A percentile compares a stretch with the other conserved stretches of the same genome.
Conservation (phyloP, 2,113 vertebrate genomes). For the Psittacus erithacus region DNA sequence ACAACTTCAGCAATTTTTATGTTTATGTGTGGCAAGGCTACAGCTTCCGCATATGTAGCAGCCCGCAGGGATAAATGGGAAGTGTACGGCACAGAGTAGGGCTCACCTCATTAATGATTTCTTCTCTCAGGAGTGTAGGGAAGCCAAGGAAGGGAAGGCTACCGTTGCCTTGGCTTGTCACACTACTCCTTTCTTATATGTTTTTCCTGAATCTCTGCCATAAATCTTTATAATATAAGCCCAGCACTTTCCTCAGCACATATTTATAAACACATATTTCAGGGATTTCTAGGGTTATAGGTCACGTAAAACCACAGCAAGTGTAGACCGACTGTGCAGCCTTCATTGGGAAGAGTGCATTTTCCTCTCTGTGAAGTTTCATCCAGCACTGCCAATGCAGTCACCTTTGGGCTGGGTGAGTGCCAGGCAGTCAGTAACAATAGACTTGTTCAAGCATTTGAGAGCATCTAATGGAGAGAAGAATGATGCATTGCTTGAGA, state of each 20-base stretch:
- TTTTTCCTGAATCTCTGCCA: not conserved
- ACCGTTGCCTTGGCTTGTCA: not conserved
- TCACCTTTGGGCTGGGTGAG: not conserved
- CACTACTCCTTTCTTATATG: not conserved
- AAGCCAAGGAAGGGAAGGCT: not conserved
- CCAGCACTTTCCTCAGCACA: not conserved
- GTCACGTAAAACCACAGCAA: not conserved
- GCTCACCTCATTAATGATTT: not conserved
- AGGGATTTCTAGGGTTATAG: not conserved
- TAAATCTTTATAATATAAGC: not conserved
- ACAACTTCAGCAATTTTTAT: not conserved
- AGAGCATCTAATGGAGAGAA: not conserved
- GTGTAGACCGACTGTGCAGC: not conserved
- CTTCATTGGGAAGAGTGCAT: not conserved
- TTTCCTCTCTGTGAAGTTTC: not conserved
- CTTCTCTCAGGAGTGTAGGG: not conserved
- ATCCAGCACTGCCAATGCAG: not conserved
- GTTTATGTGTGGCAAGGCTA: not conserved
- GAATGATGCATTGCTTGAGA: not conserved
- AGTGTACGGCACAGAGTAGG: not conserved
- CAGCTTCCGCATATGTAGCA: not conserved
- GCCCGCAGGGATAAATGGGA: not conserved
- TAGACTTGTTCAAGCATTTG: not conserved
- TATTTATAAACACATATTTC: not conserved
- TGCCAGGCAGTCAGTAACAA: slow-evolving; percentile 11